A percentile compares a stretch with the other conserved stretches of the same genome.
These are phyloP conservation scores for Lamprotornis superbus DNA, from an alignment of 2,113 vertebrate genomes.

Conservation along the genomic window DNA sequence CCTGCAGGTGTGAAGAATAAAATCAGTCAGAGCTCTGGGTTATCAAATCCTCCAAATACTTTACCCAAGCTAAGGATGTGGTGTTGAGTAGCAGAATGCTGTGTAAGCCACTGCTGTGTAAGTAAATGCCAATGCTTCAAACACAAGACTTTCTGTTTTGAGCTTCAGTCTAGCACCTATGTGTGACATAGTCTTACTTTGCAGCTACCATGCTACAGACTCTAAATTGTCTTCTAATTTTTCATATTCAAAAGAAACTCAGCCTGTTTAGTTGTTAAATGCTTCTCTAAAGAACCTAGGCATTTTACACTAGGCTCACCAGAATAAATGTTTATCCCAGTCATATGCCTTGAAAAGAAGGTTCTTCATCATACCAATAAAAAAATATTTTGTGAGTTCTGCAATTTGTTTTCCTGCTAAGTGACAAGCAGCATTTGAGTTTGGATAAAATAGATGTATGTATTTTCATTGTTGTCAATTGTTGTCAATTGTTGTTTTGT, in stretches of 20 bases:
- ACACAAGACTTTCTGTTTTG: background rate
- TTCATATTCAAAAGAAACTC: background rate
- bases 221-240: background rate
- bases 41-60: background rate
- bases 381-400: background rate
- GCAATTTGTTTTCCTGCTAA: background rate
- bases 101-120: background rate
- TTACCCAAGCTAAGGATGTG: background rate
- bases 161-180: background rate
- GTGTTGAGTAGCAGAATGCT: background rate
- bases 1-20: background rate
- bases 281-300: background rate
- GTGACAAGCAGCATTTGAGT: background rate
- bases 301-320: background rate
- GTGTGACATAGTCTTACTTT: background rate
- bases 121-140: background rate
- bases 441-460: background rate
- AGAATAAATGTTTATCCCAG: background rate
- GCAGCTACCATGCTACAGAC: background rate
- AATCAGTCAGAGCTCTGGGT: background rate
- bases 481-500: background rate
- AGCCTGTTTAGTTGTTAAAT: background rate
- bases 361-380: background rate
- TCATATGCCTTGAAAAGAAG: background rate
- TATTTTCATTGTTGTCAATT: background rate